Base-by-base conservation (phyloP, 2,888 invertebrate genomes). In the Petrophora chlorosata region DNA sequence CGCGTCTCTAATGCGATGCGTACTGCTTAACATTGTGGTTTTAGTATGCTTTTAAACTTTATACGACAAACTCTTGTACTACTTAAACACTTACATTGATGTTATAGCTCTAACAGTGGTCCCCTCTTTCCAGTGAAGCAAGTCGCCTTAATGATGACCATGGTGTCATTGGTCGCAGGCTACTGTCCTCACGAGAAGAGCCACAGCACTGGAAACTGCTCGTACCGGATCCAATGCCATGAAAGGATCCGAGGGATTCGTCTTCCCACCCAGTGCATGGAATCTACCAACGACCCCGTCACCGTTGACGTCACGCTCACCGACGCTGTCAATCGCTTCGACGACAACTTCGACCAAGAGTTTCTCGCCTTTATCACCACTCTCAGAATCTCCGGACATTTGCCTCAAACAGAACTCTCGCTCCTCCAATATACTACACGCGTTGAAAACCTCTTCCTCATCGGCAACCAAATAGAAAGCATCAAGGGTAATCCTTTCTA, bases 281-380 rank as follows among this genome's bases (percentile, higher is more conserved):
- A 77, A n/a, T 70, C 87, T 4, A 64, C 70, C 19, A 88, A 87
- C 58, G 65, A 65, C 19, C 75, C 73, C 2, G 78, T 77, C 10
- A 64, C 41, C 4, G 68, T 87, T 0, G 76, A 82, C 17, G 61
- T 88, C 5, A 73, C 65, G 0, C 63, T 89, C 9, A 67, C 57
- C 0, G 66, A 85, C 7, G 79, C 79, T 3, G 54, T 61, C 0
- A 70, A 82, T 7, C 52, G 51, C 15, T 76, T 76, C 33, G 72
- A 79, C 17, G 46, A 68, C 0, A 42, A 61, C 5, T 53, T 64
- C 2, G 76, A 81, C 22, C 38, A 48, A 0, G 67, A 77, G 0
- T 70, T 84, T 22, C 57, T 86, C 0, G 56, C 60, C 0, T 66
- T 57, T 3, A 64, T 89, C 15, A 85, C 85, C 5, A 67, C 72